phyloP scores from a whole-genome alignment of 1,140 invertebrate species.

The Micrasema minimum region DNA sequence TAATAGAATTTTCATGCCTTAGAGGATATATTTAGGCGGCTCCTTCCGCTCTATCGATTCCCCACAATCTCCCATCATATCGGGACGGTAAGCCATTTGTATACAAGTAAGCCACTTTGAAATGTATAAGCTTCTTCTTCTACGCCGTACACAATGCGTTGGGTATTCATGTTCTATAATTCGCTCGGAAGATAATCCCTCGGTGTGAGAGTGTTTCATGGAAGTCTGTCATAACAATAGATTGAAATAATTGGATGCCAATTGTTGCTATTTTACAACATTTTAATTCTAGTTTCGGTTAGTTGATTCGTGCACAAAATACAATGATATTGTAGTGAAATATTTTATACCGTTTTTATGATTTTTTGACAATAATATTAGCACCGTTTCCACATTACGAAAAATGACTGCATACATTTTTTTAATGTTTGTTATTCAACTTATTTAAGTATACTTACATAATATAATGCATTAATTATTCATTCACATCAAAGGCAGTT shows the following conservation, averaged over 20 bases:
- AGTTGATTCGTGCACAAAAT: no score
- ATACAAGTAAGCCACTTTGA: neutral
- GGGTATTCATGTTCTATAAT: neutral
- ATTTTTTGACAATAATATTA: no score
- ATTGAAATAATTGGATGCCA: slow-evolving; percentile 40
- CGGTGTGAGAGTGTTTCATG: slow-evolving; percentile 15
- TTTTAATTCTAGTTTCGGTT: neutral
- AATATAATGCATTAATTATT: no score
- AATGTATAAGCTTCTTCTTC: neutral
- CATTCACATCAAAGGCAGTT: no score
- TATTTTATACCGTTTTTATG: no score
- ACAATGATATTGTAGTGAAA: no score
- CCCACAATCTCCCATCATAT: no score
- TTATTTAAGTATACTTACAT: no score
- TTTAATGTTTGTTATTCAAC: no score
- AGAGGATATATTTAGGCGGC: slow-evolving; percentile 14
- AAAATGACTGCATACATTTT: no score
- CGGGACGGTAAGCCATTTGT: neutral
- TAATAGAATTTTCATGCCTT: slow-evolving; percentile 51
- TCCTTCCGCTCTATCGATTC: slow-evolving; percentile 31
- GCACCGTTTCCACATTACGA: no score
- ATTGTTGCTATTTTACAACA: slow-evolving; percentile 19
- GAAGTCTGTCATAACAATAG: slow-evolving; percentile 45
- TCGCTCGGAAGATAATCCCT: neutral
- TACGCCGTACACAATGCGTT: neutral